Evolutionary conservation across 2,797 vertebrate genomes (phyloP).

Genomic region (Brotogeris chrysoptera): DNA sequence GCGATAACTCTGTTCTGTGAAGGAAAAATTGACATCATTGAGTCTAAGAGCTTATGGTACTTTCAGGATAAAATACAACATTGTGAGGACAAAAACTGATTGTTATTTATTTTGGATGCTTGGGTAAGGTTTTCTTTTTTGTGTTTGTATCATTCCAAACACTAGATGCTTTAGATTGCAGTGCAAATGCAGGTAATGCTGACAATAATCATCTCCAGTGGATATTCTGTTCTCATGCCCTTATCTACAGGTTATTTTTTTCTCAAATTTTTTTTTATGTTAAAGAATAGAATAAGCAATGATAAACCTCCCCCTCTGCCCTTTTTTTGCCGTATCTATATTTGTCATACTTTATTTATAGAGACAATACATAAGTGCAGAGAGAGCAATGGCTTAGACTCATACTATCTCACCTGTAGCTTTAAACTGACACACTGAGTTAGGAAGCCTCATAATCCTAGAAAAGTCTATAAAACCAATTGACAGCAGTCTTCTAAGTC

Average conservation of each 20-base stretch:
- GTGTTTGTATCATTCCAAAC: neutral
- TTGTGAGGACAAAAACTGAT: neutral
- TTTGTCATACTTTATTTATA: neutral
- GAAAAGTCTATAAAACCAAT: neutral
- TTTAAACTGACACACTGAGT: neutral
- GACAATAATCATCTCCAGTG: neutral
- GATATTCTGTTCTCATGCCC: neutral
- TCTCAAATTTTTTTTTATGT: neutral
- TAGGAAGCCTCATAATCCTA: neutral
- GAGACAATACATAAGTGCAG: neutral
- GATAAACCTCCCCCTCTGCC: fast-evolving
- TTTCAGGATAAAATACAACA: neutral
- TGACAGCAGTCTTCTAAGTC: neutral
- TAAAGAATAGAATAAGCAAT: neutral
- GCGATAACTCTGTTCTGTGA: neutral
- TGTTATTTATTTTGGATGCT: neutral
- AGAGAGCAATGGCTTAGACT: neutral
- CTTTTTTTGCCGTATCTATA: fast-evolving
- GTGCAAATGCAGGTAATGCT: neutral
- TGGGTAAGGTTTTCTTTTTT: neutral
- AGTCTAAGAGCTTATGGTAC: neutral
- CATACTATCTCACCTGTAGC: neutral
- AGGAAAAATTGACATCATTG: neutral
- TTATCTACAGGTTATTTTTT: neutral
- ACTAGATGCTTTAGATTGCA: neutral